Percentiles rank a stretch among this genome's conserved stretches.
These are phyloP conservation scores for Philaenus spumarius DNA, from an alignment of 1,140 invertebrate species.

Conservation along the genomic window DNA sequence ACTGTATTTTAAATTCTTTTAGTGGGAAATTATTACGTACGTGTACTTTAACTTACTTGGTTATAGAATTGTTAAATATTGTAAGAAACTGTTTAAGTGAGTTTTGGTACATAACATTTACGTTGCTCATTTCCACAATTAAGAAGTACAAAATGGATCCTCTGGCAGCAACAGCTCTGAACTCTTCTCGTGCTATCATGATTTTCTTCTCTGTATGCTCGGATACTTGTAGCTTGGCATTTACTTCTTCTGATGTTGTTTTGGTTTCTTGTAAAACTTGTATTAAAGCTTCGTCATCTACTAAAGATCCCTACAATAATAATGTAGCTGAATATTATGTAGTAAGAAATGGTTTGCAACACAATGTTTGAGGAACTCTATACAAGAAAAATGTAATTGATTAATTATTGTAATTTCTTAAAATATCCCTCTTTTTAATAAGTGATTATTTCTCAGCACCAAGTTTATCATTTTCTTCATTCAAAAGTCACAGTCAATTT, in stretches of 20 bases:
- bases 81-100: conserved; percentile 90
- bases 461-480: too few species aligned
- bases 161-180: conserved; percentile 84
- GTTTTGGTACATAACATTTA: conserved; percentile 96
- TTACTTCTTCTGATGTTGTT: conserved; percentile 89
- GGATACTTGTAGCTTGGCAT: conserved; percentile 84
- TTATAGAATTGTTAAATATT: conserved; percentile 91
- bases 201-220: conserved; percentile 92
- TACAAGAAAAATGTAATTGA: too few species aligned
- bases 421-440: too few species aligned
- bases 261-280: conserved; percentile 88
- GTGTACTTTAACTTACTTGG: conserved; percentile 51
- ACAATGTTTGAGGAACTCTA: too few species aligned
- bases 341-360: too few species aligned
- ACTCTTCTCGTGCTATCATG: conserved; percentile 88
- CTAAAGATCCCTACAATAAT: conserved; percentile 66
- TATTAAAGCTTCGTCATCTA: conserved; percentile 94
- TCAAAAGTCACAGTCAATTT: too few species aligned
- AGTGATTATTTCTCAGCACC: too few species aligned
- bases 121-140: conserved; percentile 95
- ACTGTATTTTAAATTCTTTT: too few species aligned
- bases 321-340: too few species aligned
- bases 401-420: too few species aligned
- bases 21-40: too few species aligned
- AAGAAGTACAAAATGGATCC: conserved; percentile 94